Percentiles rank a stretch among this genome's conserved stretches.
These are phyloP conservation scores for Tolypeutes matacus DNA, from an alignment of 2,797 vertebrate species.

Conservation along the genomic window DNA sequence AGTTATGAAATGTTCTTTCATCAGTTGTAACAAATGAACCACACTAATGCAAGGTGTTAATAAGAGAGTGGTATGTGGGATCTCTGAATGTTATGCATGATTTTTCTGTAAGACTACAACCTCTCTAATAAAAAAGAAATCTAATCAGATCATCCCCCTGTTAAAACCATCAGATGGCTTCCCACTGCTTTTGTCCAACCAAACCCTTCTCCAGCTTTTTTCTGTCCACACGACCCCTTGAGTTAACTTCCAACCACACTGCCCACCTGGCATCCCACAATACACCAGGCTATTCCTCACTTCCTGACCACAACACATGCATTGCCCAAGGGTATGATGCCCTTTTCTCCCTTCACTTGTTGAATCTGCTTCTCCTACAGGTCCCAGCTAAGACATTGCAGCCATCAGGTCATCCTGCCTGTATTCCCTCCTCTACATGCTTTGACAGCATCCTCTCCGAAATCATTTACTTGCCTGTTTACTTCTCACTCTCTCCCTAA, in stretches of 20 bases:
- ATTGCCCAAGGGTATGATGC: neutral
- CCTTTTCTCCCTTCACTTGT: neutral
- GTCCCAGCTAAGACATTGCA: neutral
- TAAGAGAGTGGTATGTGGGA: too few species aligned
- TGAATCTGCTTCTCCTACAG: neutral
- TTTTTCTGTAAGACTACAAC: neutral
- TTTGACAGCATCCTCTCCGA: neutral
- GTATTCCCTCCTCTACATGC: neutral
- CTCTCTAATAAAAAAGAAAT: too few species aligned
- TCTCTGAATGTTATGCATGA: too few species aligned
- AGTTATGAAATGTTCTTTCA: too few species aligned
- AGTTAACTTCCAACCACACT: neutral
- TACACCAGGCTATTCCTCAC: fast-evolving
- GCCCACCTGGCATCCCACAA: neutral
- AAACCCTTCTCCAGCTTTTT: neutral
- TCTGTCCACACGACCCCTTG: neutral
- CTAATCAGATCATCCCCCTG: neutral
- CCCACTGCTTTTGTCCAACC: neutral
- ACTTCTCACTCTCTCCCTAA: neutral
- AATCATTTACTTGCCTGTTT: neutral
- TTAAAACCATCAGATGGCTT: neutral
- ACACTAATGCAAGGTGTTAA: too few species aligned
- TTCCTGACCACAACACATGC: neutral
- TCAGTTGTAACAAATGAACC: too few species aligned
- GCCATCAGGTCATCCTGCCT: neutral